Evolutionary conservation across 2,888 invertebrate species (phyloP).

Genomic region (Linyphia triangularis): DNA sequence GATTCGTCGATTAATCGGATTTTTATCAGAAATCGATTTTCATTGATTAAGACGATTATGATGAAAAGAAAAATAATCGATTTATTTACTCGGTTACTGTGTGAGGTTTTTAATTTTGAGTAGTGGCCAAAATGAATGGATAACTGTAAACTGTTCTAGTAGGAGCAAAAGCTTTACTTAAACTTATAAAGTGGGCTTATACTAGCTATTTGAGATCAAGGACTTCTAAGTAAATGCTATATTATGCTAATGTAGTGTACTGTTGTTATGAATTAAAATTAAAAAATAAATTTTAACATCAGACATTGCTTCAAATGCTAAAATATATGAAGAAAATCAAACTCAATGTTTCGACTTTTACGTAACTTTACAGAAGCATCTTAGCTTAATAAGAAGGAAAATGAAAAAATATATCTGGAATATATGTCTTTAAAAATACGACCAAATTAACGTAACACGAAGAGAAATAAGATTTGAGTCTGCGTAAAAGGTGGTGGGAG

Average conservation of each 20-base stretch:
- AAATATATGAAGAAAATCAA: conserved; percentile 9
- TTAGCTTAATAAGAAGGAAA: conserved; percentile 3
- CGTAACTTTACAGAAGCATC: neutral
- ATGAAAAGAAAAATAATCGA: too few relatives aligned
- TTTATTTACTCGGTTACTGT: too few relatives aligned
- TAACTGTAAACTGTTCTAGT: neutral
- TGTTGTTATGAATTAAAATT: too few relatives aligned
- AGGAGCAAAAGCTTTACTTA: neutral
- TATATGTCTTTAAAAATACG: conserved; percentile 27
- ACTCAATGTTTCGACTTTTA: conserved; percentile 40
- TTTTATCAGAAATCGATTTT: too few relatives aligned
- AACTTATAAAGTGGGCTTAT: neutral
- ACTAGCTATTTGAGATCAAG: neutral
- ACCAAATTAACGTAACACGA: neutral
- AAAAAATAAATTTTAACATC: too few relatives aligned
- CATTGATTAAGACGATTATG: too few relatives aligned
- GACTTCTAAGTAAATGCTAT: neutral
- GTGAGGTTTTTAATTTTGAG: too few relatives aligned
- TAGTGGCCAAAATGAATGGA: neutral
- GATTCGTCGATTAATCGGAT: too few relatives aligned
- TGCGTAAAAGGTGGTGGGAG: neutral
- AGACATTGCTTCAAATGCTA: neutral
- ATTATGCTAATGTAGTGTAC: neutral
- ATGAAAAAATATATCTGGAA: conserved; percentile 6
- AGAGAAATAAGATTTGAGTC: neutral